Evolutionary conservation across 2,797 vertebrate genomes (phyloP), one percentile per base, ranked within the genome.

Genomic region (Manis pentadactyla): DNA sequence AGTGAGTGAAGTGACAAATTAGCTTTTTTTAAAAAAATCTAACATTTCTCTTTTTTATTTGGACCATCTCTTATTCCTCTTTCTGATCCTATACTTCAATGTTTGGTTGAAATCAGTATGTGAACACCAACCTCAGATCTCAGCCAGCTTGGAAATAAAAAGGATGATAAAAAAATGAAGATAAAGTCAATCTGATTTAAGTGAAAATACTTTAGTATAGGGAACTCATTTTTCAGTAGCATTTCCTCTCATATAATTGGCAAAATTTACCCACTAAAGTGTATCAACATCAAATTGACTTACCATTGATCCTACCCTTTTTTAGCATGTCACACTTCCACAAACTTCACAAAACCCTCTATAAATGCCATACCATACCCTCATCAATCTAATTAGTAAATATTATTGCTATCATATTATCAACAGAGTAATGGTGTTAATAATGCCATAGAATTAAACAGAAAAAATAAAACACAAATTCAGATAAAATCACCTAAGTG

Each of bases 1-100:
- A 97, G 98, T 97, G 97, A 98, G 92, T 77, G 95, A 98, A 98
- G 94, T 98, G 98, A 98, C 98, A 98, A 98, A 98, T 98, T 98
- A 97, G 97, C 55, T 98, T 96, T 95, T 90, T 59, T 84, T 77
- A 0, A 73, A 77, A 96, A 97, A 96, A 97, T 97, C 55, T 91
- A 98, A 97, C 57, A 97, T 98, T 98, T 98, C 97, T 96, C 95
- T 93, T 82, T 97, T 96, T 85, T 34, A 4, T 75, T 89, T 97
- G 93, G 95, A 95, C 59, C 88, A 91, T 97, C 46, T 95, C 98
- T 94, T 94, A 96, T 93, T 92, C 89, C 59, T 94, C 37, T 57
- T 93, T 91, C 92, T 96, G 93, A 97, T 93, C 61, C 34, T 46
- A 82, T 71, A 92, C 92, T 85, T 94, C 27, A 92, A 93, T 1